These are phyloP conservation scores for Sebastes elongatus DNA, from an alignment of 2,797 vertebrate genomes.

Conservation along the genomic window DNA sequence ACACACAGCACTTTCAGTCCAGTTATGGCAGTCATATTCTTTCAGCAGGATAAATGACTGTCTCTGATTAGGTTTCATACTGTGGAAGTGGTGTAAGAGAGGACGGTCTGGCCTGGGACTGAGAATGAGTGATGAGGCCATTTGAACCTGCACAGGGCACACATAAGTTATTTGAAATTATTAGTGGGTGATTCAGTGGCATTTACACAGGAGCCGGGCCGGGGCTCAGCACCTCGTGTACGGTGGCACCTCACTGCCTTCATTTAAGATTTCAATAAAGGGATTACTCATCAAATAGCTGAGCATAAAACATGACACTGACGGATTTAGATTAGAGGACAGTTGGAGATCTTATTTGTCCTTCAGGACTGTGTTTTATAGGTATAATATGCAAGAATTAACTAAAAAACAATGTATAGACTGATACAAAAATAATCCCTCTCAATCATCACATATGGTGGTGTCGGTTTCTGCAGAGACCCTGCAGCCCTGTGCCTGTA, in stretches of 20 bases:
- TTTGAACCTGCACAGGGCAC: conserved; percentile 54
- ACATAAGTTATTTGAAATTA: conserved; percentile 67
- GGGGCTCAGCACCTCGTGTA: neutral
- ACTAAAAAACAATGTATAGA: no score
- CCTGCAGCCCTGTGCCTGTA: no score
- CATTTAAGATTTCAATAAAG: conserved; percentile 14
- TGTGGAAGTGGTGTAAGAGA: conserved; percentile 53
- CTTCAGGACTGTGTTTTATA: neutral
- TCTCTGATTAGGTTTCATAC: conserved; percentile 60
- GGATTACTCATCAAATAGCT: conserved; percentile 13
- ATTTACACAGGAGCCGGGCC: conserved; percentile 48
- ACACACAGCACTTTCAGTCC: conserved; percentile 67
- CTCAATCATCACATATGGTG: no score
- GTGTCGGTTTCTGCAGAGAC: no score
- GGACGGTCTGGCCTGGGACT: conserved; percentile 40
- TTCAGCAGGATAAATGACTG: conserved; percentile 56
- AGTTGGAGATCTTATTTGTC: neutral
- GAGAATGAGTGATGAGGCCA: conserved; percentile 61
- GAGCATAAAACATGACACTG: neutral
- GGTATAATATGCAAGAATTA: no score
- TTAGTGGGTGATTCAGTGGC: conserved; percentile 58
- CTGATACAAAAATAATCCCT: no score
- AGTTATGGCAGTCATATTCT: conserved; percentile 56
- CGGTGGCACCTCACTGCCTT: neutral
- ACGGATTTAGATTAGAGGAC: neutral